Percentiles rank a stretch among this genome's conserved stretches.
These are phyloP conservation scores for Agrotis segetum DNA, from an alignment of 2,888 invertebrate species.

Conservation along the genomic window DNA sequence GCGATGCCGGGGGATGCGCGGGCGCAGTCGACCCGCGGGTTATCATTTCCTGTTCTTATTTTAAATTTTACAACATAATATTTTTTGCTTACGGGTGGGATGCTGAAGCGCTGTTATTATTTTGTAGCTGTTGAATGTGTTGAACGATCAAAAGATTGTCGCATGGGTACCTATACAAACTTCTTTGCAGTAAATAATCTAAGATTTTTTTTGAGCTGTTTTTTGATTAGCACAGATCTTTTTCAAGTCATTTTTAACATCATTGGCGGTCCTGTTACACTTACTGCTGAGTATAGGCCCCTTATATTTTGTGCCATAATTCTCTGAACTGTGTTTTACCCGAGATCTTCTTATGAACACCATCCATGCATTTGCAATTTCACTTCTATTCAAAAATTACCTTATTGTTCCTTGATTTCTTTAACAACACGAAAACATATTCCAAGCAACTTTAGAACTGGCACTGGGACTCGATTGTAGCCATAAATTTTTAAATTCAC, in stretches of 20 bases:
- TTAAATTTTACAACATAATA: slow-evolving; percentile 88
- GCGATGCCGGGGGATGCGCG: slow-evolving; percentile 74
- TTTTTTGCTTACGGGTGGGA: slow-evolving; percentile 81
- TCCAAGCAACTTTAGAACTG: slow-evolving; percentile 5
- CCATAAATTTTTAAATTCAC: slow-evolving; percentile 28
- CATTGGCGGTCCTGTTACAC: too few species aligned
- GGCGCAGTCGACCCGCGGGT: slow-evolving; percentile 86
- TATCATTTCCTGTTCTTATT: slow-evolving; percentile 90
- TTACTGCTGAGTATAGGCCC: too few species aligned
- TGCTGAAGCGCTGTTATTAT: slow-evolving; percentile 73
- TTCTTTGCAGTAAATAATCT: neutral
- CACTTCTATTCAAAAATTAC: neutral
- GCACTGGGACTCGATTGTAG: neutral
- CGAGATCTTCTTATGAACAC: too few species aligned
- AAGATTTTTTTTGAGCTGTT: too few species aligned
- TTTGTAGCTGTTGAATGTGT: slow-evolving; percentile 49
- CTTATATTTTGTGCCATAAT: too few species aligned
- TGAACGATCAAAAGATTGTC: slow-evolving; percentile 5
- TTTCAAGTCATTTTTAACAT: neutral
- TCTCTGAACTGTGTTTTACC: too few species aligned
- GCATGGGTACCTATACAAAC: neutral
- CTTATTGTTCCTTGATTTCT: slow-evolving; percentile 2
- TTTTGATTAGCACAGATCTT: neutral
- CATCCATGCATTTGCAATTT: neutral
- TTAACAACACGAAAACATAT: slow-evolving; percentile 8